These are phyloP conservation scores for Palloptera scutellata DNA, from an alignment of 2,888 invertebrate species.

Conservation along the genomic window DNA sequence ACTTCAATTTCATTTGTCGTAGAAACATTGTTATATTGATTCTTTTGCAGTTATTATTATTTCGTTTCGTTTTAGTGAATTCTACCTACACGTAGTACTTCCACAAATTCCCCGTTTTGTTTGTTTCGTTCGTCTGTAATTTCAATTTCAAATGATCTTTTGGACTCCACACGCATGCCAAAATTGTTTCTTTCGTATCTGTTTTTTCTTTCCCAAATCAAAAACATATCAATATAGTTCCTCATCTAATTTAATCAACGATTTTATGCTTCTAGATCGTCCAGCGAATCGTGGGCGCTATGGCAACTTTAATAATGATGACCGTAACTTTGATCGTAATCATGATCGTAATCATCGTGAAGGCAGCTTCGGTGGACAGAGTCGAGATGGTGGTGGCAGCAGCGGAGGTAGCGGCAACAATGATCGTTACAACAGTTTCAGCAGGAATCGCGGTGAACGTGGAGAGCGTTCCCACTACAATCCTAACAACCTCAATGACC, in stretches of 20 bases:
- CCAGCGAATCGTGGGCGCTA: conserved; percentile 64
- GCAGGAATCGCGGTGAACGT: conserved; percentile 58
- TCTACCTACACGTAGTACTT: conserved; percentile 5
- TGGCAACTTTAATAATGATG: conserved; percentile 63
- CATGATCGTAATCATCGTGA: conserved; percentile 61
- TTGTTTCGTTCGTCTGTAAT: conserved; percentile 10
- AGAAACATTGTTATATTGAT: not conserved
- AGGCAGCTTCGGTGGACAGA: conserved; percentile 59
- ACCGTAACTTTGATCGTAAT: conserved; percentile 58
- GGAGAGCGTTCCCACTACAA: conserved; percentile 56
- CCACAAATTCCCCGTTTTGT: not conserved
- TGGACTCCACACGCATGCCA: conserved; percentile 21
- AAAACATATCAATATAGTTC: not conserved
- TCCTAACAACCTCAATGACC: conserved; percentile 50
- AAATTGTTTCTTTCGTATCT: conserved; percentile 25
- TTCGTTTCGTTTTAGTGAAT: conserved; percentile 24
- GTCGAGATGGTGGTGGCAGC: conserved; percentile 62
- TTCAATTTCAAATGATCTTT: conserved; percentile 2
- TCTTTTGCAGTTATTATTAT: not conserved
- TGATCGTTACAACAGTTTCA: conserved; percentile 64
- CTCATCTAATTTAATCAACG: not conserved
- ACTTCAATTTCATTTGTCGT: too few species aligned
- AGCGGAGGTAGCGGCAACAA: conserved; percentile 57
- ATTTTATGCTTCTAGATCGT: conserved; percentile 53
- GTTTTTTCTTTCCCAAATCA: conserved; percentile 18